A percentile compares a stretch with the other conserved stretches of the same genome.
These are phyloP conservation scores for Cossypha dichroa DNA, from an alignment of 2,797 vertebrate species.

Conservation along the genomic window DNA sequence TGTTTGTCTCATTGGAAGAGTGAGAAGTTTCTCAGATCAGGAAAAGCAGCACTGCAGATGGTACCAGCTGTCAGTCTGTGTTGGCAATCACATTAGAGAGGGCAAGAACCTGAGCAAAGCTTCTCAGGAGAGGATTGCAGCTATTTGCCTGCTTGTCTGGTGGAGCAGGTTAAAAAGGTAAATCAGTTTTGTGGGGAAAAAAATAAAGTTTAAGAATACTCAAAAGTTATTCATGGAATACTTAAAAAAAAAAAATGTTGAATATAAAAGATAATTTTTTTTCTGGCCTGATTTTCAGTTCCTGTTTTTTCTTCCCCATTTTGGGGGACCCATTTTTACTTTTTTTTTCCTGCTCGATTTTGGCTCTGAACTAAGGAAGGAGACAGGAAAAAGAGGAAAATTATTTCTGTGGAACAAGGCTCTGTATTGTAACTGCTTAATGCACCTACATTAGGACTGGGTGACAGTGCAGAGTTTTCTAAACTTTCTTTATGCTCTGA, in stretches of 20 bases:
- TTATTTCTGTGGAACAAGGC: background rate
- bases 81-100: constrained; percentile 39
- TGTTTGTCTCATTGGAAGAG: constrained; percentile 17
- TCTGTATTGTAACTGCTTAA: background rate
- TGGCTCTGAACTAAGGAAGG: background rate
- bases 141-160: background rate
- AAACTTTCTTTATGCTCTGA: background rate
- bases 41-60: constrained; percentile 8
- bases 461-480: rapidly evolving
- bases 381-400: background rate
- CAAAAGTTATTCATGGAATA: background rate
- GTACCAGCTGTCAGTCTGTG: constrained; percentile 55
- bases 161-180: background rate
- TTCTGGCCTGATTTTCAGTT: background rate
- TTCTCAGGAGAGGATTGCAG: background rate
- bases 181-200: background rate
- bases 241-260: background rate
- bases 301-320: background rate
- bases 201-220: background rate
- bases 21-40: constrained; percentile 34
- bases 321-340: background rate
- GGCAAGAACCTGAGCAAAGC: constrained; percentile 26
- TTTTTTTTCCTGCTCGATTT: background rate
- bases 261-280: background rate
- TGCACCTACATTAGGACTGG: background rate